Evolutionary conservation across 2,888 invertebrate species (phyloP).

Genomic region (Diarsia brunnea): DNA sequence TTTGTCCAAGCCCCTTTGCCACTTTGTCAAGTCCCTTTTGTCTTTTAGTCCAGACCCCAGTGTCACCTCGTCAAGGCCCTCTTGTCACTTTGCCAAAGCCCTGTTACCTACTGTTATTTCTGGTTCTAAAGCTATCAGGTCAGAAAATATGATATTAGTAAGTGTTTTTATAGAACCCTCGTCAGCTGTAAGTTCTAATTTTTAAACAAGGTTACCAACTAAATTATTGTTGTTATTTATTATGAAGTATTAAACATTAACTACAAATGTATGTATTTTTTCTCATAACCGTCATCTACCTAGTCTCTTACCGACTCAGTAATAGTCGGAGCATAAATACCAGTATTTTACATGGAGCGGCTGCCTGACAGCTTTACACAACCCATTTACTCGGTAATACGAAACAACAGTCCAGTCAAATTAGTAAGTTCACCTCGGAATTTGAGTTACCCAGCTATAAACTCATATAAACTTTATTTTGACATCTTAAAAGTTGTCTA

Average conservation of each 20-base stretch:
- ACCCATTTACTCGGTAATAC: too few species aligned
- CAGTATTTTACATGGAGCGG: too few species aligned
- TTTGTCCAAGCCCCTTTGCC: not conserved
- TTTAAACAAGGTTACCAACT: conserved; percentile 20
- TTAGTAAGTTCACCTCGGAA: too few species aligned
- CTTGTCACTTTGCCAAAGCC: not conserved
- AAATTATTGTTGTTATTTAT: conserved; percentile 50
- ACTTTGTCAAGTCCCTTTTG: not conserved
- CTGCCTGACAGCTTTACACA: too few species aligned
- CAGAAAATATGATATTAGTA: not conserved
- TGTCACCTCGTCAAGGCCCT: not conserved
- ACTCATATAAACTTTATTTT: too few species aligned
- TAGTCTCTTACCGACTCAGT: not conserved
- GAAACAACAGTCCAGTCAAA: too few species aligned
- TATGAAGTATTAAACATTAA: conserved; percentile 8
- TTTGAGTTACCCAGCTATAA: too few species aligned
- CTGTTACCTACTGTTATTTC: not conserved
- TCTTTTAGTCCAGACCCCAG: not conserved
- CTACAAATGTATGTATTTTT: not conserved
- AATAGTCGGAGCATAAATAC: not conserved
- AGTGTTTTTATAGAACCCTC: not conserved
- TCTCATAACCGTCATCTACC: too few species aligned
- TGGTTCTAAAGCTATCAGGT: not conserved
- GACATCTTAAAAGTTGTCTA: too few species aligned
- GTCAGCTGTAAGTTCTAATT: too few species aligned